Evolutionary conservation across 2,888 invertebrate species (phyloP).

Genomic region (Protodeltote pygarga): DNA sequence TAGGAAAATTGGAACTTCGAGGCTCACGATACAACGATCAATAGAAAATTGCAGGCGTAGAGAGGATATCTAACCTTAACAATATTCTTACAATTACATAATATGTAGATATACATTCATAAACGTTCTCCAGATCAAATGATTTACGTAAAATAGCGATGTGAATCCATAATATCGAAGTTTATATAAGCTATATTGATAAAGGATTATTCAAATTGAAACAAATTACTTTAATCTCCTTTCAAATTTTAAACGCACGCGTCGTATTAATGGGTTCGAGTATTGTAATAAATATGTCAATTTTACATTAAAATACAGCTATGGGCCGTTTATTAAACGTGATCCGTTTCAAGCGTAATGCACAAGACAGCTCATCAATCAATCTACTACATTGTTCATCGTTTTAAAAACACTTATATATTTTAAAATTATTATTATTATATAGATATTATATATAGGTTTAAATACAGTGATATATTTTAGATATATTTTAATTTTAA

Average conservation of each 20-base stretch:
- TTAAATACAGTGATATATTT: constrained; percentile 49
- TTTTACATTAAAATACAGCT: constrained; percentile 1
- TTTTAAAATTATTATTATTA: constrained; percentile 40
- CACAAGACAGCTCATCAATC: constrained; percentile 20
- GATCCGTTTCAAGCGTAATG: constrained; percentile 13
- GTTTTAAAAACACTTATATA: constrained; percentile 30
- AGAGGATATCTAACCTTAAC: constrained; percentile 35
- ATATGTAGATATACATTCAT: constrained; percentile 41
- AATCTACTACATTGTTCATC: constrained; percentile 22
- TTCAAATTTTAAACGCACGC: constrained; percentile 14
- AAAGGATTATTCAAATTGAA: constrained; percentile 15
- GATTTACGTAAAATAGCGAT: constrained; percentile 30
- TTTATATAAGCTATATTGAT: constrained; percentile 25
- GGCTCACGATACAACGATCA: constrained; percentile 34
- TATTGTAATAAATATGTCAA: constrained; percentile 20
- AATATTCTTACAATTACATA: constrained; percentile 28
- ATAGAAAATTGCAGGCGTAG: constrained; percentile 29
- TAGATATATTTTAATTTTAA: constrained; percentile 65
- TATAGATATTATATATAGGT: constrained; percentile 36
- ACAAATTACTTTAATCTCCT: constrained; percentile 10
- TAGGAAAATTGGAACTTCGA: constrained; percentile 17
- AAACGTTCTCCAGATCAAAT: constrained; percentile 29
- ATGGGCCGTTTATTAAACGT: neutral
- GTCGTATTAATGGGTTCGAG: constrained; percentile 7
- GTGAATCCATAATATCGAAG: constrained; percentile 31